Conservation (phyloP, 1,140 invertebrate species). For the Portunus trituberculatus region DNA sequence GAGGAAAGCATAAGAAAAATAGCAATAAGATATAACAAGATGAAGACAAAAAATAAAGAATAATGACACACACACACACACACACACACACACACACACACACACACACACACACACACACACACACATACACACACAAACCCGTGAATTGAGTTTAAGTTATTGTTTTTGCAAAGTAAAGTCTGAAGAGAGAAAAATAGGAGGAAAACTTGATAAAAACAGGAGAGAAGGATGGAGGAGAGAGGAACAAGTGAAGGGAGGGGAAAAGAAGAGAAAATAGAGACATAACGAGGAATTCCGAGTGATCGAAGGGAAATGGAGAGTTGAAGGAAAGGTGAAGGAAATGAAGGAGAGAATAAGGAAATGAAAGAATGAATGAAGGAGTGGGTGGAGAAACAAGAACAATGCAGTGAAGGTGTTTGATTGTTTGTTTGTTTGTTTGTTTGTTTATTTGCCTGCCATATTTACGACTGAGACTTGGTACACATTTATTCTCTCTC, state of each 20-base stretch:
- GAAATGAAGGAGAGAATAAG: not conserved
- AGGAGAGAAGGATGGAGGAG: not conserved
- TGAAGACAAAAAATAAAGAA: not conserved
- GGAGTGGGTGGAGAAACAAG: not conserved
- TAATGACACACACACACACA: not conserved
- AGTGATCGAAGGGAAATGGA: not conserved
- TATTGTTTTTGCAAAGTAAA: not conserved
- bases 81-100: constrained; percentile 20
- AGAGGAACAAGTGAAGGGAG: not conserved
- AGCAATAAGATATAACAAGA: not conserved
- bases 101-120: constrained; percentile 18
- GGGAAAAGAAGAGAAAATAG: not conserved
- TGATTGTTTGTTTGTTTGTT: constrained; percentile 6
- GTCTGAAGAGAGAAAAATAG: not conserved
- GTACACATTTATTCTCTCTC: not conserved
- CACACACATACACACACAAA: not conserved
- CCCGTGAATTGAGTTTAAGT: not conserved
- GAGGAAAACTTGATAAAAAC: no score
- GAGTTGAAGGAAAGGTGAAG: not conserved
- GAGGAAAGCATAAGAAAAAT: not conserved
- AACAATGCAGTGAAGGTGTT: not conserved
- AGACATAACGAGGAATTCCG: not conserved
- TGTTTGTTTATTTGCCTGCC: not conserved
- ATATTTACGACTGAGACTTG: not conserved
- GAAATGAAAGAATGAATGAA: not conserved